phyloP scores from a whole-genome alignment of 2,113 vertebrate genomes.

The Cyprinodon tularosa region DNA sequence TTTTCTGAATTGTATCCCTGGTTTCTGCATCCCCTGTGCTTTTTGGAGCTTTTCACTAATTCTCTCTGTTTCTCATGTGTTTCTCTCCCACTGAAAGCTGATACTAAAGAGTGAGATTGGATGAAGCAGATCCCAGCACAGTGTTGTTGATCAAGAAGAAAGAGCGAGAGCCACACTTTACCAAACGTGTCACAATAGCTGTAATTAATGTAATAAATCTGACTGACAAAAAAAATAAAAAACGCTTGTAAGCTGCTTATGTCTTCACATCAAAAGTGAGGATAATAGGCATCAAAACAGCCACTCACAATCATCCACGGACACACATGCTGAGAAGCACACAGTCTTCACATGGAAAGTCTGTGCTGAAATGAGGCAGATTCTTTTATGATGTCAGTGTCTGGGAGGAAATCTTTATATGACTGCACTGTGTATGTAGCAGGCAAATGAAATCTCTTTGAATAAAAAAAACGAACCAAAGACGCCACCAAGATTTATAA shows the following conservation, averaged over 20 bases:
- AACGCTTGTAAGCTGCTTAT: slow-evolving; percentile 59
- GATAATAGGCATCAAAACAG: slow-evolving; percentile 48
- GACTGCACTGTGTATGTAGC: slow-evolving; percentile 52
- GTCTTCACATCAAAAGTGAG: slow-evolving; percentile 40
- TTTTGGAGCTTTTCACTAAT: background rate
- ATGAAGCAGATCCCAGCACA: slow-evolving; percentile 37
- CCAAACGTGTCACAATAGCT: slow-evolving; percentile 51
- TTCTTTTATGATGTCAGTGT: slow-evolving; percentile 53
- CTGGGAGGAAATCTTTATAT: slow-evolving; percentile 38
- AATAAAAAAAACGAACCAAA: slow-evolving; percentile 29
- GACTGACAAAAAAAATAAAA: slow-evolving; percentile 57
- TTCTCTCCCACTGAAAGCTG: background rate
- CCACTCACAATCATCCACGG: background rate
- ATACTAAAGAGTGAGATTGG: slow-evolving; percentile 31
- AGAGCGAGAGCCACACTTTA: slow-evolving; percentile 40
- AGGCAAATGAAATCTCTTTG: slow-evolving; percentile 29
- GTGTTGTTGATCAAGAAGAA: slow-evolving; percentile 31
- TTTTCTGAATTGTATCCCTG: background rate
- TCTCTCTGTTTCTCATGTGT: background rate
- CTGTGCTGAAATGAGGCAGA: slow-evolving; percentile 56
- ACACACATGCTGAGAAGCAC: background rate
- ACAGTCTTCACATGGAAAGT: slow-evolving; percentile 23
- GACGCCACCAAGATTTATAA: slow-evolving; percentile 35
- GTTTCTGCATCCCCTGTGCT: background rate
- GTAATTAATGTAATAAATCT: slow-evolving; percentile 72